Percentiles rank a stretch among this genome's conserved stretches.
Evolutionary conservation across 2,113 vertebrate genomes (phyloP).

Genomic region (Nibea coibor): DNA sequence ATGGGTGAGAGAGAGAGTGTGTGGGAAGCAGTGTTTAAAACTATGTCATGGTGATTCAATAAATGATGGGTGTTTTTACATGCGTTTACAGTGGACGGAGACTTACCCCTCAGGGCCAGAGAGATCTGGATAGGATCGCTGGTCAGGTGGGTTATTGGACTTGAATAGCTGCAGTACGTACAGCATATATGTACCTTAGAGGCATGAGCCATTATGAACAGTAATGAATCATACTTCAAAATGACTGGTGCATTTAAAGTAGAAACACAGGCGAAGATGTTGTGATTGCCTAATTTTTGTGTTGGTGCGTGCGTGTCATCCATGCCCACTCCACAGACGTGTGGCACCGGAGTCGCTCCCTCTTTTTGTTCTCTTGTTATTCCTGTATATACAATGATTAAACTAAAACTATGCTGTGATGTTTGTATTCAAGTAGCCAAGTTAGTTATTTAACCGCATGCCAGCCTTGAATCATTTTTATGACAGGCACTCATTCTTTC

Average conservation of each 20-base stretch:
- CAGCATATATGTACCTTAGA: not conserved
- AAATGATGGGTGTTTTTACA: not conserved
- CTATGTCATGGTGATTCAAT: not conserved
- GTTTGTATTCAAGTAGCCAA: not conserved
- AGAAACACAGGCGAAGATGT: not conserved
- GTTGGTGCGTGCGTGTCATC: not conserved
- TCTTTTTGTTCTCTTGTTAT: constrained; percentile 19
- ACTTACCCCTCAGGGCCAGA: constrained; percentile 88
- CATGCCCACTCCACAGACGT: not conserved
- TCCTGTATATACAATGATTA: not conserved
- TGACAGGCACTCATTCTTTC: not conserved
- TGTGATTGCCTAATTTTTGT: not conserved
- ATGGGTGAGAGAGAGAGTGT: constrained; percentile 83
- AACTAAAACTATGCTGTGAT: not conserved
- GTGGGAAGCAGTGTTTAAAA: not conserved
- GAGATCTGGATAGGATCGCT: constrained; percentile 88
- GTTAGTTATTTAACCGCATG: not conserved
- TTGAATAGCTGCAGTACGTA: not conserved
- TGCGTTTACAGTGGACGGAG: constrained; percentile 81
- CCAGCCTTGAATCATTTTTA: not conserved
- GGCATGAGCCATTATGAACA: not conserved
- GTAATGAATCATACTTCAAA: not conserved
- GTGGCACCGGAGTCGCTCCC: not conserved
- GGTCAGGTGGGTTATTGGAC: constrained; percentile 82
- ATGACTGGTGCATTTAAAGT: too few species aligned